phyloP scores from a whole-genome alignment of 2,888 invertebrate genomes.

The Dascillus cervinus region DNA sequence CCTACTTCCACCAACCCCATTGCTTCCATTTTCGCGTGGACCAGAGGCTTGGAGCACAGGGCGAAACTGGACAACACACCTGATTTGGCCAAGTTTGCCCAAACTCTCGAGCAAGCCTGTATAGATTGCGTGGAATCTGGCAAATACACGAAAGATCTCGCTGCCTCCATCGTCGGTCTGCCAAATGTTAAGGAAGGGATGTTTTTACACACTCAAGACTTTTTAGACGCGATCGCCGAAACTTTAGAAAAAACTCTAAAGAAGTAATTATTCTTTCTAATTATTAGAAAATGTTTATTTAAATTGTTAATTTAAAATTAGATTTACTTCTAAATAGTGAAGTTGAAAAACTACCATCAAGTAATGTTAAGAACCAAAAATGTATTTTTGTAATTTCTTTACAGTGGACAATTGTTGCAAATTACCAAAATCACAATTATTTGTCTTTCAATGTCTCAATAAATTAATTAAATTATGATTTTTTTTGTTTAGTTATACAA shows the following conservation, averaged over 20 bases:
- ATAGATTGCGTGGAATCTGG: constrained; percentile 76
- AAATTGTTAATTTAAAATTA: too few relatives aligned
- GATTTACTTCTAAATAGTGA: too few relatives aligned
- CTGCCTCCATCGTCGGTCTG: constrained; percentile 77
- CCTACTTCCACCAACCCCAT: constrained; percentile 86
- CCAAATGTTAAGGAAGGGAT: constrained; percentile 74
- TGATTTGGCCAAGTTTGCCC: constrained; percentile 64
- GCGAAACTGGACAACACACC: constrained; percentile 73
- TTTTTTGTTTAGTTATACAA: too few relatives aligned
- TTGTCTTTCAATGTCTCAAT: too few relatives aligned
- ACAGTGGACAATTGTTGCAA: too few relatives aligned
- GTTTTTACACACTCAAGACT: constrained; percentile 80
- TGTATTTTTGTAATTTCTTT: too few relatives aligned
- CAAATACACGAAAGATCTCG: constrained; percentile 84
- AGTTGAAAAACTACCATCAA: too few relatives aligned
- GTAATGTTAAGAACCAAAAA: too few relatives aligned
- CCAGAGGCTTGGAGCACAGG: constrained; percentile 73
- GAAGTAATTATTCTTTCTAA: constrained; percentile 16
- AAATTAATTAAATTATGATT: background rate
- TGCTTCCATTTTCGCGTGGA: constrained; percentile 90
- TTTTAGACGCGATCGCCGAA: constrained; percentile 72
- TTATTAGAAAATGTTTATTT: constrained; percentile 1
- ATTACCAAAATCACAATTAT: too few relatives aligned
- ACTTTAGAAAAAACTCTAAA: constrained; percentile 51
- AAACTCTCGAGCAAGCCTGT: constrained; percentile 71